Percentiles rank a stretch among this genome's conserved stretches.
These are phyloP conservation scores for Tinea trinotella DNA, from an alignment of 2,888 invertebrate genomes.

Conservation along the genomic window DNA sequence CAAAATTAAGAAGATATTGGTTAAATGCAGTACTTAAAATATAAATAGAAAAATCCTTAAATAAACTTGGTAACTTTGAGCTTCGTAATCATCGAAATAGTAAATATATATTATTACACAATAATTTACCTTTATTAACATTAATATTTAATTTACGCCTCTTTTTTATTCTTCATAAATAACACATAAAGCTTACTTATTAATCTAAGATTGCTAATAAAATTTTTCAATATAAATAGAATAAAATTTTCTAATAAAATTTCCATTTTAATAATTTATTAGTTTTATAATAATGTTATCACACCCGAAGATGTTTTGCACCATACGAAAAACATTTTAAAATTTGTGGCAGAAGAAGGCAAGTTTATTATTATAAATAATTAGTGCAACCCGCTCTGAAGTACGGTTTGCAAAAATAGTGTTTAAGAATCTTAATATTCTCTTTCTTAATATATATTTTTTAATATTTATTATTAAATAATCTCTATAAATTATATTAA, in stretches of 20 bases:
- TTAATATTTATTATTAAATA: not conserved
- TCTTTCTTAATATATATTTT: not conserved
- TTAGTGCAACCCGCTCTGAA: not conserved
- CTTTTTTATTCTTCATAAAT: not conserved
- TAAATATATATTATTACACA: not conserved
- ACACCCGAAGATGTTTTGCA: not conserved
- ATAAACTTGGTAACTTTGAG: conserved; percentile 5
- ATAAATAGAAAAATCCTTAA: not conserved
- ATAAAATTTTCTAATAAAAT: not conserved
- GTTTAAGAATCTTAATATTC: too few relatives aligned
- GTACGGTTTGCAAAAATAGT: too few relatives aligned
- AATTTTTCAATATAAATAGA: not conserved
- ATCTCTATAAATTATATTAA: too few relatives aligned
- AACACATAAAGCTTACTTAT: conserved; percentile 2
- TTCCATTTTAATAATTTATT: not conserved
- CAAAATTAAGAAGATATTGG: too few relatives aligned
- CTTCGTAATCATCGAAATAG: not conserved
- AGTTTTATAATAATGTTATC: not conserved
- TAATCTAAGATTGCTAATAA: not conserved
- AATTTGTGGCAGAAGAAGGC: not conserved
- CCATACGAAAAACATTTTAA: not conserved
- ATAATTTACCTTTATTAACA: not conserved
- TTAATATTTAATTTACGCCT: not conserved
- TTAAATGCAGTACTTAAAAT: too few relatives aligned
- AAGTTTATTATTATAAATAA: not conserved